phyloP scores from a whole-genome alignment of 2,888 invertebrate genomes.

The Bimastos eiseni region DNA sequence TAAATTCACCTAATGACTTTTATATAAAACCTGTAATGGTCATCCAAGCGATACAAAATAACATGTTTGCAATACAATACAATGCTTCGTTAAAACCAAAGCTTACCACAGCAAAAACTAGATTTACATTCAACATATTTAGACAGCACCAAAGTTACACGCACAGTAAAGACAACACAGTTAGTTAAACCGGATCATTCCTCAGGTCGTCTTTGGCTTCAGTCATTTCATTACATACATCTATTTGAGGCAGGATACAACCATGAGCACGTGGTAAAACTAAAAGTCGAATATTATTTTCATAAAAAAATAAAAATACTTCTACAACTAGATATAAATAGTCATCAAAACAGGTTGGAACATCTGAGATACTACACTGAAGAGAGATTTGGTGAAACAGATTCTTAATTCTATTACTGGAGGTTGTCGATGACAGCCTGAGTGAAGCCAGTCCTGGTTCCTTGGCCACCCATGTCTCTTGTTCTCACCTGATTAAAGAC shows the following conservation, averaged over 20 bases:
- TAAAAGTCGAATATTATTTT: background rate
- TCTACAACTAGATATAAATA: background rate
- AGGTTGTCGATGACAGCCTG: slow-evolving; percentile 76
- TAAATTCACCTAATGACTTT: background rate
- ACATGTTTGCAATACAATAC: background rate
- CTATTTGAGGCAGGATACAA: no score
- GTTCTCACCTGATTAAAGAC: slow-evolving; percentile 52
- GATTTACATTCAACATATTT: no score
- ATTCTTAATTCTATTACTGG: background rate
- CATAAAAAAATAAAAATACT: background rate
- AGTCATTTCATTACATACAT: no score
- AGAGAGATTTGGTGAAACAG: background rate
- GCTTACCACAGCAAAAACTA: no score
- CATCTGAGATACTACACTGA: background rate
- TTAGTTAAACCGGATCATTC: no score
- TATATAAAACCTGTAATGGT: background rate
- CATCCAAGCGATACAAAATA: background rate
- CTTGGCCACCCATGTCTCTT: slow-evolving; percentile 92
- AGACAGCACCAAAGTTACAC: no score
- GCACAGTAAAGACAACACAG: no score
- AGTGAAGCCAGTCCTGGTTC: slow-evolving; percentile 91
- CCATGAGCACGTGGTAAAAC: no score
- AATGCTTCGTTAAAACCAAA: no score
- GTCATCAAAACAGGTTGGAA: slow-evolving; percentile 2
- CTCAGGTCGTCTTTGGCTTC: no score